A percentile compares a stretch with the other conserved stretches of the same genome.
Conservation (phyloP, 2,888 invertebrate genomes). For the Ochlodes sylvanus region DNA sequence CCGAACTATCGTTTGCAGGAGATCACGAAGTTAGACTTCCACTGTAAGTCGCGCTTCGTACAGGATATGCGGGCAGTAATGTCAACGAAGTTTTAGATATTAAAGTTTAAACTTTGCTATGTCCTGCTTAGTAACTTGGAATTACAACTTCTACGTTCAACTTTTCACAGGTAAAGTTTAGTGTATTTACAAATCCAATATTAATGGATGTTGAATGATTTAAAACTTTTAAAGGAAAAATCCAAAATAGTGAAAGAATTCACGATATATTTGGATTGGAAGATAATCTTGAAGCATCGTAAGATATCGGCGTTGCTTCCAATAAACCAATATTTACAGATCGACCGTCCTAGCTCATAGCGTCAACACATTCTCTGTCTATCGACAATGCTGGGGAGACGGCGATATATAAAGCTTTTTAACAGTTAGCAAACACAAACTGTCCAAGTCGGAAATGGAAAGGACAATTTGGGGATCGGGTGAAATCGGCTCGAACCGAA, state of each 20-base stretch:
- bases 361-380: not conserved
- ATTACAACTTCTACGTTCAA: conserved; percentile 28
- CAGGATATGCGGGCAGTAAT: conserved; percentile 38
- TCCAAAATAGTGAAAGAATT: too few relatives aligned
- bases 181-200: not conserved
- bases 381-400: not conserved
- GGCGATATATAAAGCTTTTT: conserved; percentile 3
- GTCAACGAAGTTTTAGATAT: conserved; percentile 43
- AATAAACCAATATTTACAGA: conserved; percentile 2
- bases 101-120: conserved; percentile 40
- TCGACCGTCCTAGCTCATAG: not conserved
- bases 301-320: not conserved
- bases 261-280: too few relatives aligned
- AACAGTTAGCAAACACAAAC: conserved; percentile 8
- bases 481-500: conserved; percentile 8
- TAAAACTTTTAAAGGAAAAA: too few relatives aligned
- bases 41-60: conserved; percentile 28
- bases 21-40: conserved; percentile 37
- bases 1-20: conserved; percentile 38
- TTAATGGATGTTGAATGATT: not conserved
- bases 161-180: conserved; percentile 21
- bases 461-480: conserved; percentile 9
- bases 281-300: too few relatives aligned
- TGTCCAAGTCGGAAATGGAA: conserved; percentile 12
- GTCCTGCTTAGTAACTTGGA: conserved; percentile 31